Percentiles rank a stretch among this genome's conserved stretches.
Conservation (phyloP, 2,797 vertebrate genomes). For the Epinephelus coioides region DNA sequence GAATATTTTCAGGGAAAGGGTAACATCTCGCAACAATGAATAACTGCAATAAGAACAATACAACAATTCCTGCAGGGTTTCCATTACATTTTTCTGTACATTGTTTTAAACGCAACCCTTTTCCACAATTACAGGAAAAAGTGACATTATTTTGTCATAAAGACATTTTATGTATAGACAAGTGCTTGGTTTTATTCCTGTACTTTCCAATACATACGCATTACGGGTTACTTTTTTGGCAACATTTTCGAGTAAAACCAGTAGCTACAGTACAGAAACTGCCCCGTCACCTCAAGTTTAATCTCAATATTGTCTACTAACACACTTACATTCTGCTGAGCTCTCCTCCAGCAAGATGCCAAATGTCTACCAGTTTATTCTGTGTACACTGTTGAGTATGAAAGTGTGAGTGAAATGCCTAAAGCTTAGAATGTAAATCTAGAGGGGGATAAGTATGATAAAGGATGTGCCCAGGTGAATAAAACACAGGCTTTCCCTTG, state of each 20-base stretch:
- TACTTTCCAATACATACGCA: background rate
- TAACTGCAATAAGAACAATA: background rate
- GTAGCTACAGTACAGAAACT: background rate
- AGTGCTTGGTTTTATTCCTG: background rate
- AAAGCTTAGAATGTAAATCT: constrained; percentile 48
- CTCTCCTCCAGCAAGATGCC: constrained; percentile 1
- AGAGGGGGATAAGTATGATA: constrained; percentile 21
- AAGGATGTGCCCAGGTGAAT: constrained; percentile 52
- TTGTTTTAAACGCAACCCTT: too few relatives aligned
- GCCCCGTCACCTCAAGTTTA: background rate
- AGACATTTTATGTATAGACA: too few relatives aligned
- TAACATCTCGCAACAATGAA: background rate
- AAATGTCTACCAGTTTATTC: constrained; percentile 13
- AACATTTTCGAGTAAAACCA: background rate
- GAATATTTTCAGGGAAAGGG: constrained; percentile 2
- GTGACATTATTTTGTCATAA: background rate
- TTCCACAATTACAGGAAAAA: background rate
- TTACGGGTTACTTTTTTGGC: too few relatives aligned
- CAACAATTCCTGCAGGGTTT: background rate
- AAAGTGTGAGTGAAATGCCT: constrained; percentile 42
- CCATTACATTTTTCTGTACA: too few relatives aligned
- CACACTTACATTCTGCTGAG: background rate
- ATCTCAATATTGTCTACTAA: background rate
- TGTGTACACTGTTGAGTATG: constrained; percentile 9
- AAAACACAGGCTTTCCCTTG: constrained; percentile 40